Percentiles rank a stretch among this genome's conserved stretches.
phyloP scores from a whole-genome alignment of 2,113 vertebrate species.

The Monopterus albus region DNA sequence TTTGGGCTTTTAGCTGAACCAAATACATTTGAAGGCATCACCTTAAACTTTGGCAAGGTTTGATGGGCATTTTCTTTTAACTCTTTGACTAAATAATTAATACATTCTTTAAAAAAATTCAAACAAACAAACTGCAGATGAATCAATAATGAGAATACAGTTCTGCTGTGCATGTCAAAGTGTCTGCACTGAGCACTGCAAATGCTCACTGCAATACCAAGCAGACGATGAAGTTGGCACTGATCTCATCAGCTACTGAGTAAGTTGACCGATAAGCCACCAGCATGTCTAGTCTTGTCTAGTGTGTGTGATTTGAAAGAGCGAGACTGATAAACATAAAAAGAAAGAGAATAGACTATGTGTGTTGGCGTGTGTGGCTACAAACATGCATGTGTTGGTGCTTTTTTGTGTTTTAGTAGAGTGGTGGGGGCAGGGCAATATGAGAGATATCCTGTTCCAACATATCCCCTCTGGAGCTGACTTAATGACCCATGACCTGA shows the following conservation, averaged over 20 bases:
- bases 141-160: neutral
- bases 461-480: slow-evolving; percentile 75
- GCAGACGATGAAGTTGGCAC: neutral
- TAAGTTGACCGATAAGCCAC: neutral
- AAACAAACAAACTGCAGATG: neutral
- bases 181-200: neutral
- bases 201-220: neutral
- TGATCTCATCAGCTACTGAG: neutral
- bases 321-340: neutral
- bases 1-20: no score
- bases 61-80: neutral
- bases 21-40: neutral
- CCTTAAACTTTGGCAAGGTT: neutral
- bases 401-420: slow-evolving; percentile 59
- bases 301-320: neutral
- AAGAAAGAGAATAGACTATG: neutral
- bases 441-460: slow-evolving; percentile 77
- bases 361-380: slow-evolving; percentile 31
- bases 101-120: no score
- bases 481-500: slow-evolving; percentile 81
- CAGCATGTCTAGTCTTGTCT: neutral
- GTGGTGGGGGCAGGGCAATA: slow-evolving; percentile 65
- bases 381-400: slow-evolving; percentile 47
- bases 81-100: neutral
- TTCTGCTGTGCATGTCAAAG: neutral